A percentile compares a stretch with the other conserved stretches of the same genome.
Evolutionary conservation across 2,797 vertebrate genomes (phyloP).

Genomic region (Pangasius larnaudii): DNA sequence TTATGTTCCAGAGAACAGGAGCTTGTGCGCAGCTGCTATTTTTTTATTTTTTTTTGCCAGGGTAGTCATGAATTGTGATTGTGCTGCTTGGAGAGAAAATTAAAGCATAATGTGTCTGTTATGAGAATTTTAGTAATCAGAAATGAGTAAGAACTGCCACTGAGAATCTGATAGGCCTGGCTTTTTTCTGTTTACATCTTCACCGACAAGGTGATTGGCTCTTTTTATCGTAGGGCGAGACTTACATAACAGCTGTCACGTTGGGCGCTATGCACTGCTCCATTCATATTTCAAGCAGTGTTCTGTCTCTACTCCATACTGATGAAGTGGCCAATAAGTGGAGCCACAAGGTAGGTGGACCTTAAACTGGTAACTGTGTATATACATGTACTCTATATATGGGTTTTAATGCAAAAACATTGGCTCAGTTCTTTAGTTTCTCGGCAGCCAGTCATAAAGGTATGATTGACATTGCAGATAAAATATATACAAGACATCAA

Average conservation of each 20-base stretch:
- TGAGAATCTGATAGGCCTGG: background rate
- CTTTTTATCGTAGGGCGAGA: background rate
- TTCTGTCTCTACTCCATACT: background rate
- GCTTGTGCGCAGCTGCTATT: too few relatives aligned
- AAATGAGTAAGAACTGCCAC: background rate
- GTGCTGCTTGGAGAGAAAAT: background rate
- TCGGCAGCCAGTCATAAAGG: constrained; percentile 40
- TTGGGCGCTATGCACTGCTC: background rate
- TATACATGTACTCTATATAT: background rate
- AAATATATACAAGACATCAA: constrained; percentile 5
- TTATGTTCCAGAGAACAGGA: too few relatives aligned
- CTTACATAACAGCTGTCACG: background rate
- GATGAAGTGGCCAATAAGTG: background rate
- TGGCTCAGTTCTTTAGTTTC: constrained; percentile 4
- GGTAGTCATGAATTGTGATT: background rate
- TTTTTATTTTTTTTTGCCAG: too few relatives aligned
- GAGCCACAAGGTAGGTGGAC: background rate
- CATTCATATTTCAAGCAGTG: background rate
- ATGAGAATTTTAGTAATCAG: background rate
- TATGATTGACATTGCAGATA: constrained; percentile 31
- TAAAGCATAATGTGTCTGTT: background rate
- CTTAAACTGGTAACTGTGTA: background rate
- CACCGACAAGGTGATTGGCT: background rate
- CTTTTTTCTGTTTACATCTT: background rate
- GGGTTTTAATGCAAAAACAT: constrained; percentile 1